Conservation (phyloP, 1,140 invertebrate genomes). For the Dinothrombium tinctorium region DNA sequence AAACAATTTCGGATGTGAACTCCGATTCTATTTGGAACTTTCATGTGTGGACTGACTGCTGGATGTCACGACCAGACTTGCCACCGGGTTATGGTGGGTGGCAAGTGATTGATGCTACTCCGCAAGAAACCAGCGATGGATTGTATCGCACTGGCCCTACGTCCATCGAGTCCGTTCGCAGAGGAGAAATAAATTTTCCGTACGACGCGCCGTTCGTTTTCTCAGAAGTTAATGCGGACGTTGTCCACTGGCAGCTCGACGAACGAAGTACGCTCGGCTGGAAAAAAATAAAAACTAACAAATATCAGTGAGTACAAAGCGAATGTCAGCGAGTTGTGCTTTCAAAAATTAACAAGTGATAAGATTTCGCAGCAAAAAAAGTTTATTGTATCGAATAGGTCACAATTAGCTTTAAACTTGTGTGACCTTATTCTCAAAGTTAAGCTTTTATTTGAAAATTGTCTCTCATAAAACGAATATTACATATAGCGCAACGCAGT, state of each 20-base stretch:
- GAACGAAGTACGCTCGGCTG: conserved; percentile 14
- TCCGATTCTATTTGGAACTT: conserved; percentile 37
- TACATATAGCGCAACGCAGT: too few species aligned
- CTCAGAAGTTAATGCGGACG: conserved; percentile 51
- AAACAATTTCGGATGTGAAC: conserved; percentile 13
- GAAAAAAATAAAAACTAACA: conserved; percentile 17
- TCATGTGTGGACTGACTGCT: conserved; percentile 87
- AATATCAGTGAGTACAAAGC: conserved; percentile 17
- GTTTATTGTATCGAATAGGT: too few species aligned
- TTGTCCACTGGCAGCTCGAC: conserved; percentile 28
- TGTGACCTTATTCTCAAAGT: too few species aligned
- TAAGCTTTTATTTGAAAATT: too few species aligned
- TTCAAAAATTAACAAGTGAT: too few species aligned
- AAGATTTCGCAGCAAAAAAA: too few species aligned
- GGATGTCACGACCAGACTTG: conserved; percentile 61
- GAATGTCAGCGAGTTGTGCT: too few species aligned
- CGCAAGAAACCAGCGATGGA: conserved; percentile 47
- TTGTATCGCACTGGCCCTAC: conserved; percentile 36
- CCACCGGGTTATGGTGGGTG: conserved; percentile 44
- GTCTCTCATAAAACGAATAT: too few species aligned
- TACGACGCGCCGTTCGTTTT: conserved; percentile 52
- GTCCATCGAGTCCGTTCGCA: conserved; percentile 37
- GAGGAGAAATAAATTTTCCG: conserved; percentile 37
- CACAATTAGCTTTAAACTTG: too few species aligned
- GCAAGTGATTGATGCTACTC: conserved; percentile 80